Base-by-base conservation (phyloP, 2,797 vertebrate genomes). In the Microchirus variegatus region DNA sequence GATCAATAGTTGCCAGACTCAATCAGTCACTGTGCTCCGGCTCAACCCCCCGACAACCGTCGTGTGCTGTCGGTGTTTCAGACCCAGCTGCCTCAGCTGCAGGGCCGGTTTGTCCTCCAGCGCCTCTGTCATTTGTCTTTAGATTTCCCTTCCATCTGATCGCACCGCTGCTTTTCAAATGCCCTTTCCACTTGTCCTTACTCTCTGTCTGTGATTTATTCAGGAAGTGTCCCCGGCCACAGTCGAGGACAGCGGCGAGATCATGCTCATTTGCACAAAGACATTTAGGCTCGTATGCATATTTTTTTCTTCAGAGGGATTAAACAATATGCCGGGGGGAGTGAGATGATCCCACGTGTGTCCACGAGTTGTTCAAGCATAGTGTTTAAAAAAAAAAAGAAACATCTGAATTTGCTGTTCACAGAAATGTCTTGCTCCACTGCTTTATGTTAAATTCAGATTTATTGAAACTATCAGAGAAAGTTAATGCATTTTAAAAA, bases 1-100 rank as follows among this genome's bases (percentile, higher is more conserved):
- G 82, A 91, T 93, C 90, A 78, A 92, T 94, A 89, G 79, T 52
- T 78, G 89, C 77, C 89, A 90, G 91, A 91, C 90, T 91, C 81
- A 73, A 90, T 91, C 89, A 86, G 84, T 91, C 86, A 87, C 9
- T 49, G 66, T 47, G 70, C 60, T 53, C 51, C 50, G 0, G 18
- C 31, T 48, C 58, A 54, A 31, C 67, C 70, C 50, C 67, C 70
- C 50, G 17, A 53, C 74, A 77, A 66, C 69, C 74, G 8, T 31
- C 31, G 31, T 70, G 77, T 70, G 59, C 13, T 10, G 59, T 75
- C 17, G 15, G 78, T 52, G 61, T 70, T 84, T 72, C 53, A 73
- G 62, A 61, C 52, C 57, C 56, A 71, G 69, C 84, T 63, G 78
- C 77, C 74, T 70, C 70, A 60, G 82, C 87, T 73, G 35, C 66